Base-by-base conservation (phyloP, 2,888 invertebrate genomes). In the Pollenia labialis region DNA sequence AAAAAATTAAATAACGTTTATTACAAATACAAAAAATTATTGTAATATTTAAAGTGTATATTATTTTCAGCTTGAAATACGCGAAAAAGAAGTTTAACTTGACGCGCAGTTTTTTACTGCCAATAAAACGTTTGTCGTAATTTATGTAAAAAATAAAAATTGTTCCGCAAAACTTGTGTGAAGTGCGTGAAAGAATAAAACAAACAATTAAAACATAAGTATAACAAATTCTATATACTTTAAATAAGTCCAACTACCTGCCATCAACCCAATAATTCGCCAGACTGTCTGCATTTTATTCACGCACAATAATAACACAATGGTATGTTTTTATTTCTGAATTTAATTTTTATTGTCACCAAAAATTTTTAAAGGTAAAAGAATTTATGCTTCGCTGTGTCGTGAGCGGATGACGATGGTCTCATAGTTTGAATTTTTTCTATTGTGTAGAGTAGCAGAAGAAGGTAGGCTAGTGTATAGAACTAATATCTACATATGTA, bases 301-400 rank as follows among this genome's bases (percentile, higher is more conserved):
- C 40, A 84, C 60, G 42, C 76, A 71, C 50, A 42, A 72, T 62
- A 68, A 56, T 50, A 48, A 79, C 11, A 56, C 52, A 80, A 85
- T 79, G 72, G 72, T 84, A 74, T 52, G 68, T 75, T 48, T 48
- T 71, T 52, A 54, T 16, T 40, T 52, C 4, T 7, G 12, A 16
- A 18, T 11, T 18, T 16, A 40, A 50, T 75, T 75, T 75, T 32
- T 32, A 62, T 40, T 75, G 75, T 64, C 64, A 52, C 75, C 62
- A 75, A 16, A 74, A 62, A 18, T 62, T 40, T 11, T 75, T 62
- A 8, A 40, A 23, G 40, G 50, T 48, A 50, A 32, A 40, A 12
- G 6, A 52, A 14, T 42, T 40, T 42, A 7, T 54, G 54, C 54
- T n/a, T 16, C 14, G 52, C 9, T 52, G 52, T 52, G 52, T 16